Evolutionary conservation across 2,113 vertebrate species (phyloP).

Genomic region (Tylochromis polylepis): DNA sequence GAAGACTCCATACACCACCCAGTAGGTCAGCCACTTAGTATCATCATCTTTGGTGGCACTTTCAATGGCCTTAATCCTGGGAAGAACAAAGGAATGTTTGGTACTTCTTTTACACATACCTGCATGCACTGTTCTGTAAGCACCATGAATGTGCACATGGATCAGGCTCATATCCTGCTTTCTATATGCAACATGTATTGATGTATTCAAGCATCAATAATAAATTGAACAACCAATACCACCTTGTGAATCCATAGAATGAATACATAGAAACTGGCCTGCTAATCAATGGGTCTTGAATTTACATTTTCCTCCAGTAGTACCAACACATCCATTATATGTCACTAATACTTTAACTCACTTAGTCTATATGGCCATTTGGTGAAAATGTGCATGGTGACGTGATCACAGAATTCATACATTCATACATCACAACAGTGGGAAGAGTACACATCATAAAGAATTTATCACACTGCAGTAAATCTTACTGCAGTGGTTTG

Average conservation of each 20-base stretch:
- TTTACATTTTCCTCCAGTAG: background rate
- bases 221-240: background rate
- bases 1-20: conserved; percentile 96
- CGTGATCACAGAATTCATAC: background rate
- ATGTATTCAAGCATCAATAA: background rate
- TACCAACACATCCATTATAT: background rate
- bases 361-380: background rate
- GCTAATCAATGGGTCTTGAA: background rate
- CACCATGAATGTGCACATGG: background rate
- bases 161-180: background rate
- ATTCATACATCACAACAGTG: background rate
- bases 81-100: conserved; percentile 16
- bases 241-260: background rate
- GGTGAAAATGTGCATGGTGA: background rate
- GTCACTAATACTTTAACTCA: background rate
- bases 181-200: background rate
- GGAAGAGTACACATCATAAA: background rate
- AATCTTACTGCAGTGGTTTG: background rate
- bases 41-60: conserved; percentile 96
- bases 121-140: background rate
- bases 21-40: conserved; percentile 98
- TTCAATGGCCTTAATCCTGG: conserved; percentile 97
- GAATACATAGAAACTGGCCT: background rate
- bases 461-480: background rate
- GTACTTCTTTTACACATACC: background rate